phyloP scores from a whole-genome alignment of 2,797 vertebrate species.

The Tiaroga cobitis region DNA sequence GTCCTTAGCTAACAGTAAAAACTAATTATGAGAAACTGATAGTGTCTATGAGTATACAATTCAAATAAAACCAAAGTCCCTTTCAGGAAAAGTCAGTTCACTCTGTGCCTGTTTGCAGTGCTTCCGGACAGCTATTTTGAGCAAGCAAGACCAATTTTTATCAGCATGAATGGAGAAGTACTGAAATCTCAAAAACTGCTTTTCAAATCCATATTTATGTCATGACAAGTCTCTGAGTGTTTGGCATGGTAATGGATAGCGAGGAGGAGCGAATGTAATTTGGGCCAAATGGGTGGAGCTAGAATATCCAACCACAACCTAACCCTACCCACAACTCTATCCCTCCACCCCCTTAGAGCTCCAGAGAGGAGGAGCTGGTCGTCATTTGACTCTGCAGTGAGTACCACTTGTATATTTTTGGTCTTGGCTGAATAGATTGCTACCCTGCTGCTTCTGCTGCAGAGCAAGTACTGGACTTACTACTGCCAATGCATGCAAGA shows the following conservation, averaged over 20 bases:
- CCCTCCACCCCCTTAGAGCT: too few species aligned
- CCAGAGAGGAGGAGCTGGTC: too few species aligned
- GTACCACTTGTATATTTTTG: not conserved
- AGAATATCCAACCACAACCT: too few species aligned
- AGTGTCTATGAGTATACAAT: not conserved
- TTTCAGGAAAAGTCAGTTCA: not conserved
- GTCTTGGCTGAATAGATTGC: not conserved
- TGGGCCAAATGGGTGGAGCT: too few species aligned
- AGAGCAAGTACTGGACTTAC: not conserved
- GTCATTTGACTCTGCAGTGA: too few species aligned
- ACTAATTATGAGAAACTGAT: slow-evolving; percentile 29
- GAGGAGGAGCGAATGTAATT: too few species aligned
- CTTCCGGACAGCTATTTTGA: not conserved
- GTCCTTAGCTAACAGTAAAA: slow-evolving; percentile 63
- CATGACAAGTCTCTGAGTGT: not conserved
- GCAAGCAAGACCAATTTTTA: not conserved
- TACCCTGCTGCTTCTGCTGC: too few species aligned
- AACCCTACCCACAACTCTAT: too few species aligned
- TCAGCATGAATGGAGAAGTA: not conserved
- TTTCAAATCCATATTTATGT: not conserved
- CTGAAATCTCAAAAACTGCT: not conserved
- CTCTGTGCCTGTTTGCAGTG: not conserved
- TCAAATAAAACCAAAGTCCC: not conserved
- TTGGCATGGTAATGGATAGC: not conserved
- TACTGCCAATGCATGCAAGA: not conserved